Conservation (phyloP, 2,888 invertebrate species). For the Lampropteryx suffumata region DNA sequence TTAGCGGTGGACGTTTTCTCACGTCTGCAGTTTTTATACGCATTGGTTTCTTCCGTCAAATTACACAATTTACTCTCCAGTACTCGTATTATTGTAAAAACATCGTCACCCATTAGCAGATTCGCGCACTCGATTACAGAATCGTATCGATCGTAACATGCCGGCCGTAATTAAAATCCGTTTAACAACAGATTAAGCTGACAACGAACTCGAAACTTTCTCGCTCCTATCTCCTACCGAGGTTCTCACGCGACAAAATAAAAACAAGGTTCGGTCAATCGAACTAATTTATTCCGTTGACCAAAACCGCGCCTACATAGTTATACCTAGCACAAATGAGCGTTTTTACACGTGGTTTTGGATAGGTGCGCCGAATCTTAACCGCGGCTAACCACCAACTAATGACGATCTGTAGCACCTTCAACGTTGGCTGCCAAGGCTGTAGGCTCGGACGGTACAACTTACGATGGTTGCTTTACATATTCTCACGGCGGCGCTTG, state of each 20-base stretch:
- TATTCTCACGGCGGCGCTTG: slow-evolving; percentile 79
- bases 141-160: slow-evolving; percentile 37
- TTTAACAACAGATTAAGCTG: slow-evolving; percentile 35
- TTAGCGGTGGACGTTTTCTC: slow-evolving; percentile 46
- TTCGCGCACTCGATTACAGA: slow-evolving; percentile 50
- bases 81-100: slow-evolving; percentile 44
- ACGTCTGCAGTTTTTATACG: slow-evolving; percentile 62
- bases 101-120: slow-evolving; percentile 46
- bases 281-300: slow-evolving; percentile 68
- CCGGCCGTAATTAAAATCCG: slow-evolving; percentile 43
- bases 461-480: slow-evolving; percentile 48
- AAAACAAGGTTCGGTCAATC: slow-evolving; percentile 63
- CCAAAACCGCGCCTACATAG: slow-evolving; percentile 64
- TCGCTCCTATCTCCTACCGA: slow-evolving; percentile 48
- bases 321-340: slow-evolving; percentile 60
- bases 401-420: slow-evolving; percentile 33
- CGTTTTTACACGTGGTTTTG: slow-evolving; percentile 60
- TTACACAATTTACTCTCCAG: slow-evolving; percentile 58
- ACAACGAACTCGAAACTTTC: slow-evolving; percentile 47
- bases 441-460: slow-evolving; percentile 38
- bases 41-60: slow-evolving; percentile 62
- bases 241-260: slow-evolving; percentile 70
- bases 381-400: slow-evolving; percentile 38
- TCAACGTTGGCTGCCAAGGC: slow-evolving; percentile 32
- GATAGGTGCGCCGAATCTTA: slow-evolving; percentile 55